phyloP scores from a whole-genome alignment of 2,888 invertebrate species.

The Willowsia nigromaculata region DNA sequence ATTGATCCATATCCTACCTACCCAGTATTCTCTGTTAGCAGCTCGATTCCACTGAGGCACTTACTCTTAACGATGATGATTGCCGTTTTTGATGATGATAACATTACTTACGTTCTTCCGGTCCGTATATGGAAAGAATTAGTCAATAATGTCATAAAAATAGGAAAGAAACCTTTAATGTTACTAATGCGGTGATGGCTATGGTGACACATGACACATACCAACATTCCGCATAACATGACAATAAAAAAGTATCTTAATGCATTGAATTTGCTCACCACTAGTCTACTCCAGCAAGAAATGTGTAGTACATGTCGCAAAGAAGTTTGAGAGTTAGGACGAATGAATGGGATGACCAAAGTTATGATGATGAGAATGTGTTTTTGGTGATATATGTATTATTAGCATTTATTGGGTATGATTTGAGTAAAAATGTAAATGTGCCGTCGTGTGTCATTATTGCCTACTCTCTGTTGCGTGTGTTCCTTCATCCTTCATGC shows the following conservation, averaged over 20 bases:
- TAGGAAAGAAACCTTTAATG: background rate
- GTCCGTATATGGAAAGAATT: constrained; percentile 22
- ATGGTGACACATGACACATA: constrained; percentile 25
- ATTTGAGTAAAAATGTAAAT: too few relatives aligned
- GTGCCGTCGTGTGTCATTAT: too few relatives aligned
- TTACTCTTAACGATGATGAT: background rate
- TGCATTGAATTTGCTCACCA: background rate
- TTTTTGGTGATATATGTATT: too few relatives aligned
- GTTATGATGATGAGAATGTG: background rate
- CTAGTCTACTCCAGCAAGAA: background rate
- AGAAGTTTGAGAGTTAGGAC: background rate
- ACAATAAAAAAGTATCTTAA: background rate
- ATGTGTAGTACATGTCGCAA: background rate
- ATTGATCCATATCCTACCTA: background rate
- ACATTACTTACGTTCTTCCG: constrained; percentile 43
- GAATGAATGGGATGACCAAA: background rate
- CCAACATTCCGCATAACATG: background rate
- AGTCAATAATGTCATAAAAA: background rate
- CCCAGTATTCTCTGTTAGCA: background rate
- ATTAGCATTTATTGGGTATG: too few relatives aligned
- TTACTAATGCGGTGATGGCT: background rate
- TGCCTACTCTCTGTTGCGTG: too few relatives aligned
- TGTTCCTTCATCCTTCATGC: too few relatives aligned
- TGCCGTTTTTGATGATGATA: background rate
- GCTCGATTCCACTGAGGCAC: too few relatives aligned